phyloP scores from a whole-genome alignment of 1,140 invertebrate species.

The Nasonia vitripennis region DNA sequence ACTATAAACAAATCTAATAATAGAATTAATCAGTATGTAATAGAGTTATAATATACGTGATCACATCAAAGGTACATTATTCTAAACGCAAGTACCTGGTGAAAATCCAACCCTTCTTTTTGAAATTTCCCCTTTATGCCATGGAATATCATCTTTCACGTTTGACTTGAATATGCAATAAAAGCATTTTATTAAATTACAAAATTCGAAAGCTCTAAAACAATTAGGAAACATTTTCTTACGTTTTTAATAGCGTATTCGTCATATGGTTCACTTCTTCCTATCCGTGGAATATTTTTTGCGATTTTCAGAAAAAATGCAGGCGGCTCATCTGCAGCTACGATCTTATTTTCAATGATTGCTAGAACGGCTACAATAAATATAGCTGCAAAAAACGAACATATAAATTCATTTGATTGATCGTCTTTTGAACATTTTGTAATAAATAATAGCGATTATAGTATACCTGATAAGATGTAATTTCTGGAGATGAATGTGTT shows the following conservation, averaged over 20 bases:
- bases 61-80: neutral
- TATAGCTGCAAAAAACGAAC: constrained; percentile 38
- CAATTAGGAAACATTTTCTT: neutral
- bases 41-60: neutral
- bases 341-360: constrained; percentile 29
- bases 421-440: neutral
- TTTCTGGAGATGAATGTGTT: neutral
- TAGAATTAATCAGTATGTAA: no score
- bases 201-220: neutral
- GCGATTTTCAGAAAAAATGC: constrained; percentile 74
- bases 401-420: neutral
- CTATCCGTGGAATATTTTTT: constrained; percentile 70
- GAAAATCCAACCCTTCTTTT: constrained; percentile 60
- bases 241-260: constrained; percentile 73
- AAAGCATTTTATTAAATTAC: constrained; percentile 1
- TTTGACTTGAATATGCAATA: constrained; percentile 7
- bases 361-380: constrained; percentile 25
- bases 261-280: constrained; percentile 70
- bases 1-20: no score
- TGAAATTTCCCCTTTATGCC: constrained; percentile 38
- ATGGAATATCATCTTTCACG: neutral
- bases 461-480: constrained; percentile 15
- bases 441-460: neutral
- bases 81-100: constrained; percentile 42
- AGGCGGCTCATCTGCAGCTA: constrained; percentile 61